Percentiles rank a stretch among this genome's conserved stretches.
These are phyloP conservation scores for Megalonaias nervosa DNA, from an alignment of 1,140 invertebrate species.

Conservation along the genomic window DNA sequence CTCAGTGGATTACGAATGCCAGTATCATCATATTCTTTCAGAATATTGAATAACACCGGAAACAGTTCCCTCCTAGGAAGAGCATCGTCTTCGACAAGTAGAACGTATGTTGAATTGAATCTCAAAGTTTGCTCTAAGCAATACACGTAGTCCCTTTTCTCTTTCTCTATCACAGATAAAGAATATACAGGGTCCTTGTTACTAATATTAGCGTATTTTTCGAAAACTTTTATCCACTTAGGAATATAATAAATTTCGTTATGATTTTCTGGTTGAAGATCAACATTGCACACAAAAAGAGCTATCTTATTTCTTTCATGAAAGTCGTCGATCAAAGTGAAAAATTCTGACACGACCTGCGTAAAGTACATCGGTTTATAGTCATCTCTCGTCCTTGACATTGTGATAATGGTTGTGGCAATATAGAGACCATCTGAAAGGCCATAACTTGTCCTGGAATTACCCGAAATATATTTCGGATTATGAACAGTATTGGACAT, in stretches of 20 bases:
- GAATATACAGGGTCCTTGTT: neutral
- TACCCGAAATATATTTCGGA: too few relatives aligned
- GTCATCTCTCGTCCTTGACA: too few relatives aligned
- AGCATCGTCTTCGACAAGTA: constrained; percentile 26
- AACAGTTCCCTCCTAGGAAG: constrained; percentile 12
- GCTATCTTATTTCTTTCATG: too few relatives aligned
- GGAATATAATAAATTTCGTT: constrained; percentile 14
- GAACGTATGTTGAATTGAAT: constrained; percentile 7
- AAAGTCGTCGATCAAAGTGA: too few relatives aligned
- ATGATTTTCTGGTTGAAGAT: neutral
- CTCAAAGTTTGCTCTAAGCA: constrained; percentile 17
- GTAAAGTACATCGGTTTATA: too few relatives aligned
- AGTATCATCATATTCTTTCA: neutral
- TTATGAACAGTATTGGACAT: too few relatives aligned
- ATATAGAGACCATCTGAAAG: too few relatives aligned
- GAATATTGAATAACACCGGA: neutral
- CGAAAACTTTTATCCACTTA: constrained; percentile 15
- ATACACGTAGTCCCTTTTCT: constrained; percentile 26
- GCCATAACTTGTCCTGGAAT: too few relatives aligned
- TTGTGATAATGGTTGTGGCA: too few relatives aligned
- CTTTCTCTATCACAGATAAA: constrained; percentile 8
- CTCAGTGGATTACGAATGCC: neutral
- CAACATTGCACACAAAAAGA: constrained; percentile 21
- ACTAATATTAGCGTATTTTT: neutral
- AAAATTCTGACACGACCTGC: too few relatives aligned